Percentiles rank a stretch among this genome's conserved stretches.
Evolutionary conservation across 1,140 invertebrate genomes (phyloP).

Genomic region (Calephelis virginiensis): DNA sequence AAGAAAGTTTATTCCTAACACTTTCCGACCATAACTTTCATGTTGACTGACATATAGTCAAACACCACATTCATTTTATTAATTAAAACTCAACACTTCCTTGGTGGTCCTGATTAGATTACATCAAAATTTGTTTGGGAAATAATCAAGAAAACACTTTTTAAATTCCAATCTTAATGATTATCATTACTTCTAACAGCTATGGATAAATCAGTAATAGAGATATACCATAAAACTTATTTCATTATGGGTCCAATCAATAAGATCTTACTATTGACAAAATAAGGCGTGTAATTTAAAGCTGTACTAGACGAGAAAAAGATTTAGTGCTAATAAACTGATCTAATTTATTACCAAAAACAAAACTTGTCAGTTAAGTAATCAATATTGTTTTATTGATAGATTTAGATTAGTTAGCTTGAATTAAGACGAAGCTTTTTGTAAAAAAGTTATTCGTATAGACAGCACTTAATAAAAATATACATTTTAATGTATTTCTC

Average conservation of each 20-base stretch:
- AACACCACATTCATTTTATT: conserved; percentile 6
- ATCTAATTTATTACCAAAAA: conserved; percentile 27
- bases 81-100: conserved; percentile 6
- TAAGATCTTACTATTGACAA: conserved; percentile 11
- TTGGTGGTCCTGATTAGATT: conserved; percentile 5
- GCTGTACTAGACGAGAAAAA: conserved; percentile 20
- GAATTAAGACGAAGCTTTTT: background rate
- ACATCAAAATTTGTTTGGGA: conserved; percentile 12
- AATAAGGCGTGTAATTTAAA: conserved; percentile 22
- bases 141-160: conserved; percentile 10
- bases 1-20: too few relatives aligned
- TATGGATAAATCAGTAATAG: conserved; percentile 9
- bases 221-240: conserved; percentile 7
- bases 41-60: too few relatives aligned
- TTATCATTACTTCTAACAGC: background rate
- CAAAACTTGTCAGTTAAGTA: conserved; percentile 22
- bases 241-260: conserved; percentile 7
- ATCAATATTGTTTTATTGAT: conserved; percentile 10
- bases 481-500: too few relatives aligned
- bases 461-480: too few relatives aligned
- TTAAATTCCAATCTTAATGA: conserved; percentile 14
- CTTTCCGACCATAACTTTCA: too few relatives aligned
- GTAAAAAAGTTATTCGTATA: too few relatives aligned
- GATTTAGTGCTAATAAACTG: conserved; percentile 24
- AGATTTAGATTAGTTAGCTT: background rate